phyloP scores from a whole-genome alignment of 2,888 invertebrate species.

The Eledona agricola region DNA sequence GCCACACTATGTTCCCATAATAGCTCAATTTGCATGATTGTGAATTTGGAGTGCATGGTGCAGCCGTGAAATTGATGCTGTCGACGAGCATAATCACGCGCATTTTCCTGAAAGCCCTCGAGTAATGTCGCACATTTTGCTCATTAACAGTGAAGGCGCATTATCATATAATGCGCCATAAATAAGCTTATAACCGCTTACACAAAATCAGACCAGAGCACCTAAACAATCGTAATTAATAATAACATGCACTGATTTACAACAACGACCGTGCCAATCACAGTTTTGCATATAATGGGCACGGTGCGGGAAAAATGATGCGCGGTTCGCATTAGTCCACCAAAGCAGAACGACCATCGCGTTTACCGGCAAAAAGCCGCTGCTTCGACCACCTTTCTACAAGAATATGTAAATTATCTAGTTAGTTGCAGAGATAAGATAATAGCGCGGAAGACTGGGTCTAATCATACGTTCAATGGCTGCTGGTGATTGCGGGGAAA shows the following conservation, averaged over 20 bases:
- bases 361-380: constrained; percentile 22
- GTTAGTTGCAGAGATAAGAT: constrained; percentile 39
- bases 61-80: constrained; percentile 19
- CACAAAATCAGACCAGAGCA: constrained; percentile 14
- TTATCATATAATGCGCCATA: constrained; percentile 28
- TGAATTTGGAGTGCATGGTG: constrained; percentile 6
- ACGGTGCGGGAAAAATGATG: constrained; percentile 4
- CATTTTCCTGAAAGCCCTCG: constrained; percentile 9
- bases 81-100: constrained; percentile 17
- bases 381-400: constrained; percentile 38
- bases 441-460: constrained; percentile 41
- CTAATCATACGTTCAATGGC: constrained; percentile 39
- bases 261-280: constrained; percentile 24
- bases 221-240: constrained; percentile 31
- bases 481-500: constrained; percentile 33
- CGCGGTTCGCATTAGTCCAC: constrained; percentile 11
- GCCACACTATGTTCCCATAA: constrained; percentile 9
- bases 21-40: constrained; percentile 19
- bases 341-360: constrained; percentile 29
- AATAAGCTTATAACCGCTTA: constrained; percentile 19
- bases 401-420: constrained; percentile 42
- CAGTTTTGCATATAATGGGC: constrained; percentile 24
- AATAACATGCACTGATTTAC: constrained; percentile 27
- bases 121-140: constrained; percentile 26
- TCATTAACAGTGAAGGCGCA: constrained; percentile 19